Evolutionary conservation across 2,113 vertebrate genomes (phyloP).

Genomic region (Esox niger): DNA sequence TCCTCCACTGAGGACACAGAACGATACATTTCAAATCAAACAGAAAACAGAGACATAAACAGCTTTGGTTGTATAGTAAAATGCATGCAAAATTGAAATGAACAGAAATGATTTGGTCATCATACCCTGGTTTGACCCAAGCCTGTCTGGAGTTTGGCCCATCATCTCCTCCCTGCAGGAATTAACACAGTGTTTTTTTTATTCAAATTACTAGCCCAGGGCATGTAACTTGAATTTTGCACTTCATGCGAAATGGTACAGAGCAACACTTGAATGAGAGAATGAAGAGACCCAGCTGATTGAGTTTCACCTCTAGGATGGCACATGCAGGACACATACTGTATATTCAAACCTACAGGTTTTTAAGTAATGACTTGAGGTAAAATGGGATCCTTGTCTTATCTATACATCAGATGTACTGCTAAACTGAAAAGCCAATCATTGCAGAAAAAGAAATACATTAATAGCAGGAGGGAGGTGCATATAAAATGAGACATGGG

Average conservation of each 20-base stretch:
- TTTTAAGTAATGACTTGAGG: not conserved
- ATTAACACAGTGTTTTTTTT: slow-evolving; percentile 18
- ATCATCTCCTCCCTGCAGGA: slow-evolving; percentile 55
- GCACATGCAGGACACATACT: slow-evolving; percentile 19
- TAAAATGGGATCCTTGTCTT: not conserved
- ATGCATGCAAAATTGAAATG: not conserved
- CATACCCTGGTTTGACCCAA: slow-evolving; percentile 90
- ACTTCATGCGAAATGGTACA: not conserved
- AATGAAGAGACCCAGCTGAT: slow-evolving; percentile 36
- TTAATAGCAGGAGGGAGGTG: no score
- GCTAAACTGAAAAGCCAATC: not conserved
- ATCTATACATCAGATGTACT: not conserved
- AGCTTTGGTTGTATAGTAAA: not conserved
- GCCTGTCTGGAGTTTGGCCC: slow-evolving; percentile 77
- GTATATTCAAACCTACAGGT: not conserved
- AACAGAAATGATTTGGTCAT: not conserved
- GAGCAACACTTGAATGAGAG: not conserved
- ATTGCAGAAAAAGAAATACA: not conserved
- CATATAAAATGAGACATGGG: slow-evolving; percentile 13
- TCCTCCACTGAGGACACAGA: slow-evolving; percentile 72
- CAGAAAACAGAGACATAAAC: not conserved
- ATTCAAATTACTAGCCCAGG: not conserved
- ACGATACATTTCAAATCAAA: not conserved
- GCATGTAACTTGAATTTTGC: no score
- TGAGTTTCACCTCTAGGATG: slow-evolving; percentile 66